Base-by-base conservation (phyloP, 2,888 invertebrate genomes). In the Rhogogaster chlorosoma region DNA sequence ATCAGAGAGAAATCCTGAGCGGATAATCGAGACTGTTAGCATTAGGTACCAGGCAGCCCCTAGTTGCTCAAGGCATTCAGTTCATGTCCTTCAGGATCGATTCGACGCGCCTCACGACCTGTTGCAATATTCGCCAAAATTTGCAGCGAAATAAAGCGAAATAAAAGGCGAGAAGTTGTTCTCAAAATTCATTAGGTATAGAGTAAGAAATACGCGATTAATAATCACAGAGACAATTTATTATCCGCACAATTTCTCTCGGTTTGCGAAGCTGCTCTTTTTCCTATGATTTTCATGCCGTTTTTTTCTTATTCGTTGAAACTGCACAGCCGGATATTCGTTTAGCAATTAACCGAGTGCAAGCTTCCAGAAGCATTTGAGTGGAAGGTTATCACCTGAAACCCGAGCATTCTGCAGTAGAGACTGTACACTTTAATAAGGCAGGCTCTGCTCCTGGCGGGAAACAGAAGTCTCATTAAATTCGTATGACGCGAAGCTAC, bases 21-120 rank as follows among this genome's bases (percentile, higher is more conserved):
- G 71, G 71, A 73, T 73, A 73, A 73, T 73, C 71, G 42, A 18
- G 71, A 42, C 10, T 42, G 71, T 42, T 18, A 67, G 42, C 26
- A 22, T 22, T 42, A 73, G 42, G 45, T 45, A 45, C 45, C 15
- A 45, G 42, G n/a, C 38, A 1, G 38, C 42, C 42, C n/a, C n/a
- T 12, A 7, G 10, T 73, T 42, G 42, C 36, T n/a, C 18, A 29
- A 38, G 71, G 71, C 22, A 42, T 12, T 10, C 71, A 42, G 42
- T 42, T 73, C 38, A 22, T n/a, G 71, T 36, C 71, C 12, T 10
- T 10, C 71, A 12, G n/a, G 71, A 42, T 73, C 12, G 18, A 67
- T 67, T 32, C 4, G 6, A 67, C 67, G 26, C 67, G 4, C 32
- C 67, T 32, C 18, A 67, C 32, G 32, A 67, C 67, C 67, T 67